These are phyloP conservation scores for Andinoacara biseriatus DNA, from an alignment of 2,113 vertebrate genomes.

Conservation along the genomic window DNA sequence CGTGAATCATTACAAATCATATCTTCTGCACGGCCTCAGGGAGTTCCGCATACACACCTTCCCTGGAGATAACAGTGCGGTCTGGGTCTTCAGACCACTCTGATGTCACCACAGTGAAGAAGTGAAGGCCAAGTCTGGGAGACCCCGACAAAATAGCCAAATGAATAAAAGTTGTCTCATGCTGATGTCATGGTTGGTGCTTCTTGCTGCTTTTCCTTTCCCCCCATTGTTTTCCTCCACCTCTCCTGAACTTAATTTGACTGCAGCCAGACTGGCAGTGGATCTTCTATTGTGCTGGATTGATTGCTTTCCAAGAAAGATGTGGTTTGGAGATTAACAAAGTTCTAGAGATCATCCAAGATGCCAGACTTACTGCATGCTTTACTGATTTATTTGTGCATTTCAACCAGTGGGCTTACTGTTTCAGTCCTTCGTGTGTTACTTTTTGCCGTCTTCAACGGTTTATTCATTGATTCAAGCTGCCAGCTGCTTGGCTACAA, in stretches of 20 bases:
- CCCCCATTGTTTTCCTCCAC: not conserved
- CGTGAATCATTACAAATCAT: constrained; percentile 25
- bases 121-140: constrained; percentile 56
- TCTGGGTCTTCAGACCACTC: constrained; percentile 32
- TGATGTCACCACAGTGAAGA: constrained; percentile 56
- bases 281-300: constrained; percentile 19
- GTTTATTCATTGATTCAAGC: not conserved
- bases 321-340: constrained; percentile 34
- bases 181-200: constrained; percentile 46
- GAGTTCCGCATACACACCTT: constrained; percentile 44
- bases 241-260: not conserved
- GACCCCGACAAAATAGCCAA: constrained; percentile 47
- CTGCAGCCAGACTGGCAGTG: constrained; percentile 7
- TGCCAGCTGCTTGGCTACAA: not conserved
- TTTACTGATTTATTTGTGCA: not conserved
- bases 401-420: not conserved
- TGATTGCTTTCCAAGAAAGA: constrained; percentile 8
- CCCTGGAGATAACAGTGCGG: constrained; percentile 18
- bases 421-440: not conserved
- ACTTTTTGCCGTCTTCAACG: not conserved
- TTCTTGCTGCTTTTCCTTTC: constrained; percentile 19
- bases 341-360: constrained; percentile 18
- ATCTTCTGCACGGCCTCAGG: constrained; percentile 57
- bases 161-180: constrained; percentile 26
- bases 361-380: not conserved